Evolutionary conservation across 2,797 vertebrate species (phyloP), one percentile per base, ranked within the genome.

Genomic region (Cetoscarus ocellatus): DNA sequence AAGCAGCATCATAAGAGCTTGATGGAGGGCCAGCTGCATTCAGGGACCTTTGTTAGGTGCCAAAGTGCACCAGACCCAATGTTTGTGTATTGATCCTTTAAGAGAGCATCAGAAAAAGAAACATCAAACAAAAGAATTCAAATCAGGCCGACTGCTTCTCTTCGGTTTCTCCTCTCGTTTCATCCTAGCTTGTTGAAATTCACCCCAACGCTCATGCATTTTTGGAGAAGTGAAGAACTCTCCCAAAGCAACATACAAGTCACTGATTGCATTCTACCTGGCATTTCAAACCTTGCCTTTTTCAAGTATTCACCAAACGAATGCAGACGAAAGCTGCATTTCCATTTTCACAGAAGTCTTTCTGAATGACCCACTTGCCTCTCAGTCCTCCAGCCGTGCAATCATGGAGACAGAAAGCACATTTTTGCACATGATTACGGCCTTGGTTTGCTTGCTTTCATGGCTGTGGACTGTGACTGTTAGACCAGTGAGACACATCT

Each of bases 211-310:
- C 12, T 64, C 7, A 0, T 44, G 34, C 19, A 35, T n/a, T 67
- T 45, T 40, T 4, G 11, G 43, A 51, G 15, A 8, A 1, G 3
- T 3, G 10, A 10, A 12, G 6, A 13, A 8, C 14, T 67, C n/a
- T 66, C 53, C 10, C 3, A 10, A 35, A 52, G 44, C 38, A 55
- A 72, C 64, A 9, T 64, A 55, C 75, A 83, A 73, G 60, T 52
- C 42, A 50, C 79, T 88, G 85, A 90, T 88, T 89, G 81, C 73
- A 43, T 75, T 85, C 69, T 57, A 55, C 11, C 60, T 72, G 58
- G 45, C 73, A 51, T 76, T 69, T 79, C 67, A 86, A 60, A 71
- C 54, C 54, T 45, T 34, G 35, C 51, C 67, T 54, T 70, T 42
- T 74, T 39, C 52, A n/a, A 53, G 15, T 75, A 47, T 52, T 73